Evolutionary conservation across 2,113 vertebrate species (phyloP).

Genomic region (Pituophis catenifer): DNA sequence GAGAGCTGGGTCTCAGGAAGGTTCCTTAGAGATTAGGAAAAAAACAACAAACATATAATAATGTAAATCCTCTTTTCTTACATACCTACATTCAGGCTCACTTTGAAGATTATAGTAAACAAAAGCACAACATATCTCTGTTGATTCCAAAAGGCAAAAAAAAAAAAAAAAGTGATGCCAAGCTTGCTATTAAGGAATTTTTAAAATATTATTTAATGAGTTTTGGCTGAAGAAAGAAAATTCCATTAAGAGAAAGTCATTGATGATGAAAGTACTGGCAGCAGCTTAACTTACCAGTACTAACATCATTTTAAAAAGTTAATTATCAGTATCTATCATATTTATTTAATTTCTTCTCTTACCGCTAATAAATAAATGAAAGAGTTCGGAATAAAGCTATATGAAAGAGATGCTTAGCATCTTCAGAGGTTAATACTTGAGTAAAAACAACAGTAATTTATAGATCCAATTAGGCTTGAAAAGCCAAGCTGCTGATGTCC

Average conservation of each 20-base stretch:
- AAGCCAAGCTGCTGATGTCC: not conserved
- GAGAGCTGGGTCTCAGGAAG: not conserved
- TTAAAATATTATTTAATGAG: not conserved
- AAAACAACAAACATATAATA: not conserved
- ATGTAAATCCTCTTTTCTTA: not conserved
- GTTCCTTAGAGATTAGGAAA: slow-evolving; percentile 18
- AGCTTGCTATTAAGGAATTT: slow-evolving; percentile 13
- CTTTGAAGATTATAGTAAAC: not conserved
- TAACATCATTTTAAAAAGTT: slow-evolving; percentile 1
- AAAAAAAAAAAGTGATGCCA: not conserved
- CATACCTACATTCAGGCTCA: not conserved
- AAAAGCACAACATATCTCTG: not conserved
- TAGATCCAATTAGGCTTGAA: not conserved
- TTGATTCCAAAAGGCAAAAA: not conserved
- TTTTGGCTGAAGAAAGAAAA: slow-evolving; percentile 23
- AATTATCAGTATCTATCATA: slow-evolving; percentile 21
- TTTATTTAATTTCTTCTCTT: not conserved
- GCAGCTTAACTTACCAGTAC: slow-evolving; percentile 5
- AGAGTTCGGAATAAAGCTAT: not conserved
- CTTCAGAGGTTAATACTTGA: not conserved
- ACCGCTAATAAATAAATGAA: not conserved
- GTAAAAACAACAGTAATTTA: not conserved
- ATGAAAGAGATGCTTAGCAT: not conserved
- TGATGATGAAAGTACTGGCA: not conserved
- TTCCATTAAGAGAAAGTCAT: not conserved